A percentile compares a stretch with the other conserved stretches of the same genome.
phyloP scores from a whole-genome alignment of 2,888 invertebrate species.

The Caenorhabditis japonica region DNA sequence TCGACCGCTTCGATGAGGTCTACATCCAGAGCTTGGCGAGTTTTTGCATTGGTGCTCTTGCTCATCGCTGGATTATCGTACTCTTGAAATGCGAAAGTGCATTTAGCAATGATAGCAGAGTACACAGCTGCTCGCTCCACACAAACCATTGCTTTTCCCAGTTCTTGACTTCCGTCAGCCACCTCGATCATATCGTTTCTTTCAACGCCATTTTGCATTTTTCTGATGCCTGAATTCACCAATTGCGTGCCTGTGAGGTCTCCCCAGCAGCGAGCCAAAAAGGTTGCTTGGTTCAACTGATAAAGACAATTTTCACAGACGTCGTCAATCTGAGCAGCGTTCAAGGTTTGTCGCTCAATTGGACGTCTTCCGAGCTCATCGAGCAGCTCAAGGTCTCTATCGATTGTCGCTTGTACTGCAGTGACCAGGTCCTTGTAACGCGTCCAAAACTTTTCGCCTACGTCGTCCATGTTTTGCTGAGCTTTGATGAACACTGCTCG shows the following conservation, averaged over 20 bases:
- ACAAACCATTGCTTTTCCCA: background rate
- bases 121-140: background rate
- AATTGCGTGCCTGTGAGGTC: background rate
- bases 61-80: background rate
- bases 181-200: background rate
- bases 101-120: background rate
- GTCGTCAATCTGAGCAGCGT: background rate
- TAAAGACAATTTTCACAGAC: background rate
- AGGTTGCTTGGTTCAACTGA: background rate
- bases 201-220: background rate
- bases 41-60: background rate
- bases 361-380: background rate
- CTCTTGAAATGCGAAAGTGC: background rate
- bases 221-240: background rate
- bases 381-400: background rate
- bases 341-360: background rate
- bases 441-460: background rate
- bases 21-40: background rate
- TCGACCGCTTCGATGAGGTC: background rate
- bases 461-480: background rate
- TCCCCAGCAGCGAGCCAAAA: background rate
- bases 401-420: background rate
- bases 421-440: background rate
- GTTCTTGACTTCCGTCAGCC: background rate
- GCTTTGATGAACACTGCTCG: background rate